Evolutionary conservation across 2,888 invertebrate genomes (phyloP), one percentile per base, ranked within the genome.

Genomic region (Liodrosophila aerea): DNA sequence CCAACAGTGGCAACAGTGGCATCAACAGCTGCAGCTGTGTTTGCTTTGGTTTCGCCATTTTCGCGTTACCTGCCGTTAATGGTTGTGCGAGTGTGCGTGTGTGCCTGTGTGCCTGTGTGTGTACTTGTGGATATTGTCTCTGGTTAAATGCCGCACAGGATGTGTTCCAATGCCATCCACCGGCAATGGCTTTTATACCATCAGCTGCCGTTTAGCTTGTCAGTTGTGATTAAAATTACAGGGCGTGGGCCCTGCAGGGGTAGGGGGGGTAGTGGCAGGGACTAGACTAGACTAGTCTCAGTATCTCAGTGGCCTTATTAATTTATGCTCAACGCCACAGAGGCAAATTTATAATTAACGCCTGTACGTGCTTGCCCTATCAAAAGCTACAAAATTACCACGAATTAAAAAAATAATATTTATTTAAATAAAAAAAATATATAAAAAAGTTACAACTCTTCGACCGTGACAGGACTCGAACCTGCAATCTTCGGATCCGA

Each of bases 401-500:
- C 9, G 9, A 39, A 33, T 9, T 5, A 47, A 41, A 47, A 49
- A 13, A 34, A 12, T 34, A 27, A 29, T 7, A 2, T 39, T 2
- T 36, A 31, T 22, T 13, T 15, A 9, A 8, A 34, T 1, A 36
- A 34, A 7, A 15, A 31, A 13, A 13, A n/a, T n/a, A 45, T 45
- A 62, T 47, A 44, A 72, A 63, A 63, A 68, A 75, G 1, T 29
- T 36, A 7, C 0, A 27, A 9, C 0, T 22, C 0, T 49, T 52
- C 76, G 76, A 76, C 73, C 76, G 76, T 76, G 76, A 76, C 76
- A 76, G 76, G 76, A 76, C 76, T 76, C 76, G 76, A 76, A 76
- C 76, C 76, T 76, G 76, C 76, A 76, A 76, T 76, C 76, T 76
- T 76, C 76, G 73, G 76, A 76, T 76, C 76, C 76, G 76, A 76